These are phyloP conservation scores for Thalassaphorura encarpata DNA, from an alignment of 1,140 invertebrate species.

Conservation along the genomic window DNA sequence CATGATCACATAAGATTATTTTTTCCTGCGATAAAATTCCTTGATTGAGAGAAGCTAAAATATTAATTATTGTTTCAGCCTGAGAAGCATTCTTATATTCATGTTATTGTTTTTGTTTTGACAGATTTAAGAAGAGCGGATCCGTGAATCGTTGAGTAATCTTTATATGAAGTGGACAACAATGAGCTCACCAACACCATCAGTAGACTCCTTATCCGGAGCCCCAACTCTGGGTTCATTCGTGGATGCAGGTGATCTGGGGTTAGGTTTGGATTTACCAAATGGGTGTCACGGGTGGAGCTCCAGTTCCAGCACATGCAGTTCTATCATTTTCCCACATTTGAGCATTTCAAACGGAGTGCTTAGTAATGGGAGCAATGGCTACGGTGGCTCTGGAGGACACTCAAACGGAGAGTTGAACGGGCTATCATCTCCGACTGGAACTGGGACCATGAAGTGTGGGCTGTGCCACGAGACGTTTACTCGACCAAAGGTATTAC, in stretches of 20 bases:
- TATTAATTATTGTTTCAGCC: too few species aligned
- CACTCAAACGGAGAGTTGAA: conserved; percentile 34
- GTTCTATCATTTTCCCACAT: conserved; percentile 56
- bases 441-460: conserved; percentile 50
- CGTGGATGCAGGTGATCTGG: conserved; percentile 42
- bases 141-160: background rate
- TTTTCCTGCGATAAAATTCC: too few species aligned
- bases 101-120: background rate
- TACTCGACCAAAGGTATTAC: conserved; percentile 57
- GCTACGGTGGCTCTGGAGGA: conserved; percentile 34
- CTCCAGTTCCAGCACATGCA: conserved; percentile 47
- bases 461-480: conserved; percentile 68
- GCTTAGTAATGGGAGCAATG: conserved; percentile 26
- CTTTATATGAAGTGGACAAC: conserved; percentile 20
- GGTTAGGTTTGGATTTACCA: conserved; percentile 23
- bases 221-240: conserved; percentile 77
- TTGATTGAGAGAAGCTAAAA: too few species aligned
- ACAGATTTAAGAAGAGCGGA: background rate
- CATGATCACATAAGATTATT: too few species aligned
- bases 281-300: conserved; percentile 30
- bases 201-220: conserved; percentile 76
- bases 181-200: conserved; percentile 76
- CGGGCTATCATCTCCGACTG: conserved; percentile 15
- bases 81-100: too few species aligned
- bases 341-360: conserved; percentile 47